Conservation (phyloP, 2,888 invertebrate species). For the Acrobasis repandana region DNA sequence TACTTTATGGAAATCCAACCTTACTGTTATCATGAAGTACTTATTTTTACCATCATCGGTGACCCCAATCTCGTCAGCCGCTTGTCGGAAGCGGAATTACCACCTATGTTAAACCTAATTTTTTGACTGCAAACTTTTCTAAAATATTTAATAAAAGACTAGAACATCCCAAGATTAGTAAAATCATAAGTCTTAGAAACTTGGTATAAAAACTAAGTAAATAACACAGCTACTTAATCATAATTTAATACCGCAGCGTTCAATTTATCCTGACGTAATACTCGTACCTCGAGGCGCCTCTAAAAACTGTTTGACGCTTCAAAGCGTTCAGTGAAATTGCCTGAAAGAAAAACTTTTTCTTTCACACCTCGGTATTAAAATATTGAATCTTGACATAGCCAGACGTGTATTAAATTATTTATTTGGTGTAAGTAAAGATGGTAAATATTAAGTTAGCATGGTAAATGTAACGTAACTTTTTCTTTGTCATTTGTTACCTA, state of each 20-base stretch:
- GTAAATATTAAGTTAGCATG: too few species aligned
- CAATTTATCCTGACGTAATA: background rate
- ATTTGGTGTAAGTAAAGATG: too few species aligned
- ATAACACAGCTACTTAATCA: background rate
- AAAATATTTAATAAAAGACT: too few species aligned
- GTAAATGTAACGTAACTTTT: too few species aligned
- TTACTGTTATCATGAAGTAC: background rate
- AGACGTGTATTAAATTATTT: too few species aligned
- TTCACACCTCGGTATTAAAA: constrained; percentile 1
- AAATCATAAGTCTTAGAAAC: too few species aligned
- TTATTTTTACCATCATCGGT: constrained; percentile 12
- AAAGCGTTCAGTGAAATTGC: constrained; percentile 9
- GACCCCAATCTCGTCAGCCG: constrained; percentile 19
- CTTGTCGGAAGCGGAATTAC: constrained; percentile 10
- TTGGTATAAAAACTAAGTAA: background rate
- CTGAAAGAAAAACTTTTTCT: background rate
- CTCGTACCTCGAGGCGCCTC: background rate
- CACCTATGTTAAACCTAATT: too few species aligned
- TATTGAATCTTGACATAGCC: background rate
- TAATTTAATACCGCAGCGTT: background rate
- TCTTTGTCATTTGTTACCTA: too few species aligned
- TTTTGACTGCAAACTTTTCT: too few species aligned
- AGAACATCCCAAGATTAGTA: too few species aligned
- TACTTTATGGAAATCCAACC: too few species aligned
- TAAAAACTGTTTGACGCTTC: background rate